Evolutionary conservation across 2,113 vertebrate genomes (phyloP).

Genomic region (Odontophorus gujanensis): DNA sequence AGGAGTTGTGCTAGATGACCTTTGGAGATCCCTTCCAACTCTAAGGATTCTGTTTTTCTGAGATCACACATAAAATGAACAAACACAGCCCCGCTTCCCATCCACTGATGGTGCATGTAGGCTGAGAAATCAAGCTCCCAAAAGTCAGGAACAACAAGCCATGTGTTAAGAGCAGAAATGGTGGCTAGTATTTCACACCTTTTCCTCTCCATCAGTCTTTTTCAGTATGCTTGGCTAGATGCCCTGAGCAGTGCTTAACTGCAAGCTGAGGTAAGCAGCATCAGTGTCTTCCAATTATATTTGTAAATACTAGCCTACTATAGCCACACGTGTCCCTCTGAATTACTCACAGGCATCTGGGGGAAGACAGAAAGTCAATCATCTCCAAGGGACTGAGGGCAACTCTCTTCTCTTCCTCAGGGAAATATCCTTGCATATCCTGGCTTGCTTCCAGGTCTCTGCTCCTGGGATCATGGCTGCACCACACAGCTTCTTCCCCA

Average conservation of each 20-base stretch:
- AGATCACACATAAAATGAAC: neutral
- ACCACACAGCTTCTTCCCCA: neutral
- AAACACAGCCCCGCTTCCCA: neutral
- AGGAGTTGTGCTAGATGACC: no score
- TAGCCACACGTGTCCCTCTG: neutral
- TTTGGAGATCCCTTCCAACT: no score
- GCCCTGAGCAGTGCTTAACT: constrained; percentile 14
- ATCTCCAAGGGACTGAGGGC: neutral
- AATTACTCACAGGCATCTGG: constrained; percentile 24
- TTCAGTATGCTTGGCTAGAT: constrained; percentile 38
- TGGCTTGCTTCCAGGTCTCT: neutral
- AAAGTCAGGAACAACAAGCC: constrained; percentile 16
- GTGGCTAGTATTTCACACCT: constrained; percentile 1
- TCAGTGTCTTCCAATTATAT: constrained; percentile 25
- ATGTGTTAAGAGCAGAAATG: neutral
- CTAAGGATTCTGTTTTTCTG: no score
- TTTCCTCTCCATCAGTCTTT: constrained; percentile 7
- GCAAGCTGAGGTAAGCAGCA: constrained; percentile 40
- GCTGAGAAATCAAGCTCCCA: neutral
- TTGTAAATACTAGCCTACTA: constrained; percentile 38
- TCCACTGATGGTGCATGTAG: neutral
- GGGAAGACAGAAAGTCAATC: neutral
- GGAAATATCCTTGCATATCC: neutral
- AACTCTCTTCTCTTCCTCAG: neutral
- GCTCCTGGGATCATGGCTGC: neutral